A percentile compares a stretch with the other conserved stretches of the same genome.
phyloP scores from a whole-genome alignment of 2,888 invertebrate species.

The Ferdinandea cuprea region DNA sequence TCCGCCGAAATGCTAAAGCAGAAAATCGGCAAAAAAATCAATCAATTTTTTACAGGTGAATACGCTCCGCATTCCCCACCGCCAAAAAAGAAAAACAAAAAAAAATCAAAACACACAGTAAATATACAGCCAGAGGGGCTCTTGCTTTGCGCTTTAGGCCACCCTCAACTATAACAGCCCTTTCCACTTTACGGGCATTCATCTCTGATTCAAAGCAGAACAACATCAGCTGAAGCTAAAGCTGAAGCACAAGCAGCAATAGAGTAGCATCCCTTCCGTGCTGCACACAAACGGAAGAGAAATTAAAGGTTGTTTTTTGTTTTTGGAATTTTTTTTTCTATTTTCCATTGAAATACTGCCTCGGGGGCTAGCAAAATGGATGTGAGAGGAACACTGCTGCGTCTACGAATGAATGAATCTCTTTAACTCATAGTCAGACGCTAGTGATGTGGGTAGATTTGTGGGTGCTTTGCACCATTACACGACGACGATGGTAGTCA shows the following conservation, averaged over 20 bases:
- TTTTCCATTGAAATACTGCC: constrained; percentile 52
- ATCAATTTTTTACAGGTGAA: constrained; percentile 63
- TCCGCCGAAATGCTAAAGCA: constrained; percentile 9
- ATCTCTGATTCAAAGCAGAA: constrained; percentile 59
- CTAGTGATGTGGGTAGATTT: not conserved
- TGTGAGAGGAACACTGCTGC: constrained; percentile 39
- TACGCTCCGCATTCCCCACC: constrained; percentile 7
- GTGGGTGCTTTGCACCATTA: constrained; percentile 47
- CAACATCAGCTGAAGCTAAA: constrained; percentile 2
- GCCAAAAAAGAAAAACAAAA: no score
- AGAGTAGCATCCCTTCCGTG: constrained; percentile 50
- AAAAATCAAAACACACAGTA: constrained; percentile 58
- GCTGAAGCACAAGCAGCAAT: constrained; percentile 5
- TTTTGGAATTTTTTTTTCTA: constrained; percentile 39
- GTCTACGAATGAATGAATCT: constrained; percentile 57
- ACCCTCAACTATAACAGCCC: constrained; percentile 43
- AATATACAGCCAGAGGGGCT: constrained; percentile 41
- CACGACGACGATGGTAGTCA: constrained; percentile 20
- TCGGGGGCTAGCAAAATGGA: constrained; percentile 58
- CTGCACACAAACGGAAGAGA: constrained; percentile 71
- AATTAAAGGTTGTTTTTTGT: constrained; percentile 66
- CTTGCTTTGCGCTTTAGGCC: constrained; percentile 48
- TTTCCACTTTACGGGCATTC: constrained; percentile 54
- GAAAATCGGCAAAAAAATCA: constrained; percentile 50
- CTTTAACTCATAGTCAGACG: constrained; percentile 13